Evolutionary conservation across 2,113 vertebrate species (phyloP).

Genomic region (Okapia johnstoni): DNA sequence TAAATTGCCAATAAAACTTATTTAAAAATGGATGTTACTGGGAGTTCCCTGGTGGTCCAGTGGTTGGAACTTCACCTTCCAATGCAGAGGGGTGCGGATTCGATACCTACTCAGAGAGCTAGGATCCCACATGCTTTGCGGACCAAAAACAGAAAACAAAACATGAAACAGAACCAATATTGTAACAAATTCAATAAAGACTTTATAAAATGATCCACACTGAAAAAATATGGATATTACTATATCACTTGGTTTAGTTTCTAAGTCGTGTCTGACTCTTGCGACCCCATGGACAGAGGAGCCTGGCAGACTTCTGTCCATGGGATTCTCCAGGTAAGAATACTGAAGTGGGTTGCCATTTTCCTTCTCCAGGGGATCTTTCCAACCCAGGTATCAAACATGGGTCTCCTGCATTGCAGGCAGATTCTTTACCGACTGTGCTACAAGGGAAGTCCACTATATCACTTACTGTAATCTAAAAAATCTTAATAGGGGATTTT

Average conservation of each 20-base stretch:
- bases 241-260: background rate
- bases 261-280: background rate
- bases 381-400: background rate
- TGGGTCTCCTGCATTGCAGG: background rate
- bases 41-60: background rate
- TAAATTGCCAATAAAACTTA: background rate
- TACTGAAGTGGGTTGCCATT: background rate
- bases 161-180: background rate
- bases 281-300: background rate
- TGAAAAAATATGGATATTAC: background rate
- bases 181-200: background rate
- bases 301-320: background rate
- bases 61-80: background rate
- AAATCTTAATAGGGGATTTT: background rate
- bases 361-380: background rate
- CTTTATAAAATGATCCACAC: background rate
- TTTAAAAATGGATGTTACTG: background rate
- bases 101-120: background rate
- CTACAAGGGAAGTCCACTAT: background rate
- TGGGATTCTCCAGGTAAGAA: background rate
- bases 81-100: background rate
- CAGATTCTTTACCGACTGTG: background rate
- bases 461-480: background rate
- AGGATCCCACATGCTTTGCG: background rate
- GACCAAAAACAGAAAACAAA: background rate